Base-by-base conservation (phyloP, 2,888 invertebrate species). In the Sminthurides aquaticus region DNA sequence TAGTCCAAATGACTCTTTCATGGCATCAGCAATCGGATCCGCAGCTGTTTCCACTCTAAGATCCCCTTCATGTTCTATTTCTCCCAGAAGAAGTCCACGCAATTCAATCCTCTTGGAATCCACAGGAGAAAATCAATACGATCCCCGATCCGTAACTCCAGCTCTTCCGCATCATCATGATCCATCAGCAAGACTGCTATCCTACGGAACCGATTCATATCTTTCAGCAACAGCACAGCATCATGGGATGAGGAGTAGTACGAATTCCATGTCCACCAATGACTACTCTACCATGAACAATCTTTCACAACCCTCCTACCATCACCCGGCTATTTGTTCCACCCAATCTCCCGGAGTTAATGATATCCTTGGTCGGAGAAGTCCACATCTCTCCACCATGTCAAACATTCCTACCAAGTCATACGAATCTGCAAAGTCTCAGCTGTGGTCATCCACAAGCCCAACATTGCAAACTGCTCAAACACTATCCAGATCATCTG, bases 51-150 rank as follows among this genome's bases (percentile, higher is more conserved):
- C 43, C 43, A 15, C n/a, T n/a, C n/a, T n/a, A n/a, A n/a, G 43
- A 43, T 11, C 43, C 49, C 49, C 66, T 22, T 58, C 68, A 43
- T 56, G 60, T 1, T 58, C 60, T 1, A 60, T 64, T 62, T 73
- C 72, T 67, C 74, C 73, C 57, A 66, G 70, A 60, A 73, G 71
- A 67, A 74, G 73, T 61, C 74, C 73, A 82, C 82, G 70, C 34
- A 69, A 62, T 55, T 73, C 71, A 20, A n/a, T n/a, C n/a, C 63
- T 69, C 58, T 67, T 71, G 60, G 69, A 69, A 55, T 43, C 34
- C n/a, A 26, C 25, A 18, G 49, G 58, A 55, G 64, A 64, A 26
- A 64, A 56, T 64, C 65, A 54, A 27, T 65, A 29, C 54, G 43
- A 52, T 2, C 18, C 54, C 22, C n/a, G 2, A 34, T 58, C 20